These are phyloP conservation scores for Pycnonotus jocosus DNA, from an alignment of 2,113 vertebrate genomes.

Conservation along the genomic window DNA sequence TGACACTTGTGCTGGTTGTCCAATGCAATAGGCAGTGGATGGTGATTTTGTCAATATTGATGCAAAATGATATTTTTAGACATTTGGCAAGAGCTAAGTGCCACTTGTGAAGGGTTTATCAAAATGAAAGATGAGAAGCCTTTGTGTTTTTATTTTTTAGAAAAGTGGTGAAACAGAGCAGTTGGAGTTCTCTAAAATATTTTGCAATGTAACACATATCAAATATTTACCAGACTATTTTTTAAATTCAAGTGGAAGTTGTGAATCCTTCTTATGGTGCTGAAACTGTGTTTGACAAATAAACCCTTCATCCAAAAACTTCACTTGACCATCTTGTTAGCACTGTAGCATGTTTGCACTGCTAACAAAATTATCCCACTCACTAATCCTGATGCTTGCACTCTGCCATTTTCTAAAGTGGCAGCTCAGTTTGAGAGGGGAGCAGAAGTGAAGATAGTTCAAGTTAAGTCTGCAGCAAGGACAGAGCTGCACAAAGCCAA, in stretches of 20 bases:
- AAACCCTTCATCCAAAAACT: slow-evolving; percentile 10
- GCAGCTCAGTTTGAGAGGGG: neutral
- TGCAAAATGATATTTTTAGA: neutral
- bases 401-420: neutral
- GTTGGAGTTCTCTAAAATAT: neutral
- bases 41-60: neutral
- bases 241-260: neutral
- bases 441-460: neutral
- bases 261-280: neutral
- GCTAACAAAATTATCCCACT: neutral
- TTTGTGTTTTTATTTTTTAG: neutral
- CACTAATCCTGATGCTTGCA: neutral
- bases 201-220: neutral
- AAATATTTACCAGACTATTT: slow-evolving; percentile 32
- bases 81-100: neutral
- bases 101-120: neutral
- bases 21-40: neutral
- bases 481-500: neutral
- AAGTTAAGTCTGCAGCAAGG: neutral
- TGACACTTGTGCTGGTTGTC: neutral
- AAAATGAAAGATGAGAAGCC: neutral
- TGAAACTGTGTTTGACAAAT: slow-evolving; percentile 27
- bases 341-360: neutral
- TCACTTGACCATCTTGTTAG: slow-evolving; percentile 7
- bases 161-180: neutral